phyloP scores from a whole-genome alignment of 1,140 invertebrate species.

The Theocolax elegans region DNA sequence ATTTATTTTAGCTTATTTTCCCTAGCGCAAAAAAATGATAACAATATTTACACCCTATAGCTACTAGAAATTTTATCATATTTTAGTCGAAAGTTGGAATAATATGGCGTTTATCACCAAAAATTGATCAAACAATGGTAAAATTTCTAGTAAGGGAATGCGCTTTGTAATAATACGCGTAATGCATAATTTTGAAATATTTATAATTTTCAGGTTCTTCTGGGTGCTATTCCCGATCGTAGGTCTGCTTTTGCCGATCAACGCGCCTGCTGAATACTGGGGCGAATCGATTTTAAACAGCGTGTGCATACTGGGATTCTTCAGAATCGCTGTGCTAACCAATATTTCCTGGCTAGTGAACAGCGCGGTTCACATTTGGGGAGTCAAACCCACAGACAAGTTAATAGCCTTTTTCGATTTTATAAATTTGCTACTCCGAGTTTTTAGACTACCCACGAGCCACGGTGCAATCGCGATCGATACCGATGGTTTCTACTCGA shows the following conservation, averaged over 20 bases:
- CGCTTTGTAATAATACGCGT: too few species aligned
- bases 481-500: conserved; percentile 48
- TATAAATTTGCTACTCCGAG: conserved; percentile 49
- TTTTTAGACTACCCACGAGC: conserved; percentile 57
- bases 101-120: too few species aligned
- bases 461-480: conserved; percentile 58
- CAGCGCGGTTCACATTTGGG: conserved; percentile 78
- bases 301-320: conserved; percentile 75
- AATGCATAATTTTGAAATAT: too few species aligned
- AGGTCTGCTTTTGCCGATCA: conserved; percentile 77
- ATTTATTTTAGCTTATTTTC: too few species aligned
- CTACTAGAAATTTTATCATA: too few species aligned
- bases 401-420: conserved; percentile 66
- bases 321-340: conserved; percentile 72
- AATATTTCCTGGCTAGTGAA: conserved; percentile 77
- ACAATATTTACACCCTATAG: too few species aligned
- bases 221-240: conserved; percentile 76
- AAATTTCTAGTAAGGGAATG: too few species aligned
- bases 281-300: conserved; percentile 72
- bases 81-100: too few species aligned
- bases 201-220: conserved; percentile 76
- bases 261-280: conserved; percentile 81
- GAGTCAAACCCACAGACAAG: conserved; percentile 76
- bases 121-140: too few species aligned
- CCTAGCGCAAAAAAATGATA: too few species aligned